Conservation (phyloP, 2,888 invertebrate species). For the Apotomis turbidana region DNA sequence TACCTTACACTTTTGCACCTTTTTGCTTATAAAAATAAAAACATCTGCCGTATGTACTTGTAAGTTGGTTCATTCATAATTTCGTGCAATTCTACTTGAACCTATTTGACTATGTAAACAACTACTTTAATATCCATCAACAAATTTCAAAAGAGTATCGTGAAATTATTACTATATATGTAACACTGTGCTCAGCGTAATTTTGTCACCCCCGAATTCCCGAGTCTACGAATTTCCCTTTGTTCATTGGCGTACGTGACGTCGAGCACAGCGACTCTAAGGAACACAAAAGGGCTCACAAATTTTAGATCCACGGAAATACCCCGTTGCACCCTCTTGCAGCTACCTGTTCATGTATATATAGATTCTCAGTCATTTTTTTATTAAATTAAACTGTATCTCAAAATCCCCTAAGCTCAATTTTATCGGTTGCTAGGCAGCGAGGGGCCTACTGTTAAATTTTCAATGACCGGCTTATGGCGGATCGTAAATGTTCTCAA, state of each 20-base stretch:
- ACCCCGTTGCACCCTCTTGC: slow-evolving; percentile 54
- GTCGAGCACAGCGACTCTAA: slow-evolving; percentile 47
- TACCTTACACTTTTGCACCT: not conserved
- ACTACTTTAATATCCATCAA: no score
- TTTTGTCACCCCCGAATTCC: slow-evolving; percentile 9
- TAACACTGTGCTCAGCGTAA: not conserved
- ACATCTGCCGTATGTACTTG: no score
- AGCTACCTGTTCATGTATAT: slow-evolving; percentile 15
- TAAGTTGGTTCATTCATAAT: no score
- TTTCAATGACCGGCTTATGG: slow-evolving; percentile 60
- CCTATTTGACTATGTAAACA: no score
- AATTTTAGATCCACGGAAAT: slow-evolving; percentile 60
- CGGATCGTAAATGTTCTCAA: slow-evolving; percentile 58
- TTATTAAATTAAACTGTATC: slow-evolving; percentile 48
- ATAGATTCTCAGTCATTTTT: not conserved
- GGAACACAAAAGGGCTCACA: slow-evolving; percentile 58
- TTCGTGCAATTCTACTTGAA: no score
- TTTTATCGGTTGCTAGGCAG: slow-evolving; percentile 38
- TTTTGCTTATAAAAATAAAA: not conserved
- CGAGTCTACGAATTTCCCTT: slow-evolving; percentile 44
- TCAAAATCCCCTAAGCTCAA: slow-evolving; percentile 34
- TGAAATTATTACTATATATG: no score
- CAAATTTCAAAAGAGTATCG: no score
- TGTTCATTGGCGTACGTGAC: slow-evolving; percentile 55
- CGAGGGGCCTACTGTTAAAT: slow-evolving; percentile 50